Evolutionary conservation across 2,113 vertebrate species (phyloP), one percentile per base, ranked within the genome.

Genomic region (Tragelaphus buxtoni): DNA sequence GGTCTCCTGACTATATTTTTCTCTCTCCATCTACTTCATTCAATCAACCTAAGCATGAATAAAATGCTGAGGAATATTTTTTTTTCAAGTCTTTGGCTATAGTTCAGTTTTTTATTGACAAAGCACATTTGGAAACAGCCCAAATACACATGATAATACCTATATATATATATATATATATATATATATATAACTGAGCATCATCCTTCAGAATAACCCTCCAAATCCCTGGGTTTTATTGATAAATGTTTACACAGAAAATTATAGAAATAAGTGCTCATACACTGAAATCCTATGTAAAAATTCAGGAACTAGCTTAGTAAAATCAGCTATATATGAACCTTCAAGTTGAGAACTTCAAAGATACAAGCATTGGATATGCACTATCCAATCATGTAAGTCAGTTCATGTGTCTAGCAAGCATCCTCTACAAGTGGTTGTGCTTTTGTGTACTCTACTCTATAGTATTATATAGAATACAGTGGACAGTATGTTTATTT

Each of bases 301-400:
- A 89, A 26, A 53, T 16, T 1, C 24, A 89, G 30, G 22, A 85
- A 39, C 4, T 61, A 55, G 11, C 18, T 35, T 69, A 22, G 9
- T 69, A 69, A 69, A 9, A 9, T 39, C 18, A 39, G n/a, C 65
- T 69, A 22, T 69, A 6, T 6, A 39, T 69, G 65, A 69, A 39
- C 18, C 65, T 69, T 39, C n/a, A 69, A 11, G 18, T 69, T 69
- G 20, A 22, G n/a, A 69, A 22, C 65, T 69, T 11, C 18, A 39
- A 22, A 69, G 9, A 69, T 18, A n/a, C 61, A 65, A 65, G 42
- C 5, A 42, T 42, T 42, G 42, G 42, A n/a, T 17, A n/a, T n/a
- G 16, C 3, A 4, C 7, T 9, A 16, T 17, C 16, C 32, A 65
- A 18, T 6, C 9, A 39, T 1, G 4, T 11, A 12, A 39, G 18